These are phyloP conservation scores for Exephanes ischioxanthus DNA, from an alignment of 2,888 invertebrate species.

Conservation along the genomic window DNA sequence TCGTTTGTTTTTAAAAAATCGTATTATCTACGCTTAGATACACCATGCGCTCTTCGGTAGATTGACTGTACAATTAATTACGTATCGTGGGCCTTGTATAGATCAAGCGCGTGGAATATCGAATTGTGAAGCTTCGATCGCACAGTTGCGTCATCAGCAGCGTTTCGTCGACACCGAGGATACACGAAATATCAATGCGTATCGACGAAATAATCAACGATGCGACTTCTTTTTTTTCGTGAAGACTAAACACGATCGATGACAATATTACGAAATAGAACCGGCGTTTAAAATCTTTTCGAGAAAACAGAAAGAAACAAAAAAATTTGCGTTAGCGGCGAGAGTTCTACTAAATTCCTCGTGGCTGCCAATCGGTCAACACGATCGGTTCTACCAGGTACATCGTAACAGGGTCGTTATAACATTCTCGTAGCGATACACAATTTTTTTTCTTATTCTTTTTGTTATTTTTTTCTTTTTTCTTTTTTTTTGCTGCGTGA, in stretches of 20 bases:
- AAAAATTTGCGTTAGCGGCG: conserved; percentile 42
- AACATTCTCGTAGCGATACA: conserved; percentile 68
- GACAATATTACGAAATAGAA: conserved; percentile 48
- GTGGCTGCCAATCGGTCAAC: conserved; percentile 79
- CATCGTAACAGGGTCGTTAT: conserved; percentile 80
- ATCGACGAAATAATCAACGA: conserved; percentile 26
- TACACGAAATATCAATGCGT: conserved; percentile 35
- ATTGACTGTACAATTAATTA: conserved; percentile 74
- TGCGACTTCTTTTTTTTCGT: neutral
- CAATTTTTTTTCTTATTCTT: conserved; percentile 54
- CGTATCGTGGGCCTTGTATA: conserved; percentile 74
- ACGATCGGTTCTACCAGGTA: conserved; percentile 83
- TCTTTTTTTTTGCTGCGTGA: conserved; percentile 9
- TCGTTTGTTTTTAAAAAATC: conserved; percentile 50
- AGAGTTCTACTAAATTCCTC: conserved; percentile 78
- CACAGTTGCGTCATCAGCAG: conserved; percentile 2
- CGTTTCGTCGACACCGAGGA: conserved; percentile 10
- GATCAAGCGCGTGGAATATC: conserved; percentile 64
- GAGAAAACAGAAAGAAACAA: conserved; percentile 9
- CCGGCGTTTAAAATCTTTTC: conserved; percentile 23
- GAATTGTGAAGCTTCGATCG: conserved; percentile 54
- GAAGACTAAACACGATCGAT: conserved; percentile 19
- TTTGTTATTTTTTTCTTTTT: conserved; percentile 24
- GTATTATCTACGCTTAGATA: conserved; percentile 48
- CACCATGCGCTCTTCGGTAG: conserved; percentile 49